Conservation (phyloP, 2,888 invertebrate species). For the Augochlorella aurata region DNA sequence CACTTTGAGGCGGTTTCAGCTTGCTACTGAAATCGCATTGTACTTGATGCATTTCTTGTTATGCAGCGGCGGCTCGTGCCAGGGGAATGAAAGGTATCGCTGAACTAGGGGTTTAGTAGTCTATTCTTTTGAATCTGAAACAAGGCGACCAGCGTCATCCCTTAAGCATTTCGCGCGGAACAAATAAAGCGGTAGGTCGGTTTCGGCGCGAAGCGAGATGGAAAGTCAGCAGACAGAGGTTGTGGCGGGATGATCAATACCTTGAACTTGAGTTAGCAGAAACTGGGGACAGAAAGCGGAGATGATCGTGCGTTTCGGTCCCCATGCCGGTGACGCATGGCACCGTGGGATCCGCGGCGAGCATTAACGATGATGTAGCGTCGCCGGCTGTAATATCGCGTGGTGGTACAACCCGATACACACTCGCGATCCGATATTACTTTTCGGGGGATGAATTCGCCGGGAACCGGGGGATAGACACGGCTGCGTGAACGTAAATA, state of each 20-base stretch:
- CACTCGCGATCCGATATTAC: constrained; percentile 46
- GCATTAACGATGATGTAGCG: constrained; percentile 52
- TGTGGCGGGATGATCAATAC: constrained; percentile 42
- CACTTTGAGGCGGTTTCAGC: too few species aligned
- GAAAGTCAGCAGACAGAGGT: background rate
- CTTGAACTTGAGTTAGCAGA: constrained; percentile 52
- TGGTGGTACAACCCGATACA: constrained; percentile 48
- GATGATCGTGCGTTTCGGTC: constrained; percentile 50
- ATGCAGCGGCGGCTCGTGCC: too few species aligned
- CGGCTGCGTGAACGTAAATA: constrained; percentile 42
- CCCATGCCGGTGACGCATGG: constrained; percentile 22
- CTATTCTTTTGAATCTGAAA: too few species aligned
- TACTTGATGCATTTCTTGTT: too few species aligned
- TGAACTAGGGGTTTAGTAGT: too few species aligned
- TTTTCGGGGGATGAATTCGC: constrained; percentile 42
- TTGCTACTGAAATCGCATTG: too few species aligned
- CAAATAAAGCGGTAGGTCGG: too few species aligned
- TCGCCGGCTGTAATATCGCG: constrained; percentile 47
- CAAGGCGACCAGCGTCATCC: too few species aligned
- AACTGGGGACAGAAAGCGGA: constrained; percentile 45
- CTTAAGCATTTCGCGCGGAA: too few species aligned
- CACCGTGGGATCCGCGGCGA: constrained; percentile 29
- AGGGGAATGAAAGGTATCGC: too few species aligned
- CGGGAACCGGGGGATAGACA: background rate
- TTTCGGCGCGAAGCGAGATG: background rate